Conservation (phyloP, 2,113 vertebrate species). For the Carlito syrichta region DNA sequence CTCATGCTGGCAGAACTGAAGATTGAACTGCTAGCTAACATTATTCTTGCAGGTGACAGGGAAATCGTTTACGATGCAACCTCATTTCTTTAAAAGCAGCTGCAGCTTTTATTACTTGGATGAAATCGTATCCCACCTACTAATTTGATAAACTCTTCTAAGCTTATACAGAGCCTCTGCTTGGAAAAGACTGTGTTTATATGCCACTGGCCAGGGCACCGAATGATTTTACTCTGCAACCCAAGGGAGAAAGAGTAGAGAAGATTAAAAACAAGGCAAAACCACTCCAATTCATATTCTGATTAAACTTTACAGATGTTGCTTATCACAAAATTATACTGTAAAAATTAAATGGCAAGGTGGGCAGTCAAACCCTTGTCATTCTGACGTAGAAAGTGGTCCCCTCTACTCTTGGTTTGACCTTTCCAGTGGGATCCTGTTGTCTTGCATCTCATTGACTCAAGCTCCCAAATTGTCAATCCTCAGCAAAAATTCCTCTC, state of each 20-base stretch:
- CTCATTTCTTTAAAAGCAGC: constrained; percentile 60
- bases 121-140: constrained; percentile 51
- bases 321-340: neutral
- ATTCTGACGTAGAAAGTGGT: neutral
- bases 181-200: constrained; percentile 23
- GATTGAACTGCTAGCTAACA: neutral
- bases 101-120: constrained; percentile 38
- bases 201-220: neutral
- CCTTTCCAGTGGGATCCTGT: neutral
- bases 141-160: constrained; percentile 61
- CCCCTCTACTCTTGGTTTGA: neutral
- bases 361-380: neutral
- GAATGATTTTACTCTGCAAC: neutral
- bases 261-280: constrained; percentile 35
- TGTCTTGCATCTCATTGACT: neutral
- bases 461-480: neutral
- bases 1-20: neutral
- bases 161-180: constrained; percentile 12
- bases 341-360: neutral
- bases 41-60: neutral
- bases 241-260: neutral
- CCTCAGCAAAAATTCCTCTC: neutral
- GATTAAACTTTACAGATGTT: constrained; percentile 16
- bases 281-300: neutral
- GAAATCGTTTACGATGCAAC: neutral